These are phyloP conservation scores for Bombyx mori DNA, from an alignment of 1,140 invertebrate species.

Conservation along the genomic window DNA sequence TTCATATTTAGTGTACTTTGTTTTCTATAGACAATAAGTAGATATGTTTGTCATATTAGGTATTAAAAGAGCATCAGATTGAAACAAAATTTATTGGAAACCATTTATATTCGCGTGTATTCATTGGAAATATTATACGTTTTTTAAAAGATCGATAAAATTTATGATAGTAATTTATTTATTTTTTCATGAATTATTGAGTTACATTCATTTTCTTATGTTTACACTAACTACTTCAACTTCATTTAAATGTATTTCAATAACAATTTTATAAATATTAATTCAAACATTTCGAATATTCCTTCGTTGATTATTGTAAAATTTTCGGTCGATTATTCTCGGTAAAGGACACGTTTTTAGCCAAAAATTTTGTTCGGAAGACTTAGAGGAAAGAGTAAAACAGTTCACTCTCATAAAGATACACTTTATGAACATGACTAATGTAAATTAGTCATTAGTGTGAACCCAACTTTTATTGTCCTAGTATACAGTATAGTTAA, in stretches of 20 bases:
- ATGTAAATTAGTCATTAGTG: conserved; percentile 28
- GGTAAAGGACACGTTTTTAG: conserved; percentile 22
- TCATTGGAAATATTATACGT: conserved; percentile 12
- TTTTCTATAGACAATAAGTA: neutral
- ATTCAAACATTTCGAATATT: conserved; percentile 18
- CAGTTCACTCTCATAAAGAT: conserved; percentile 17
- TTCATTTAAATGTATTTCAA: conserved; percentile 11
- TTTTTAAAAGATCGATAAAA: no score
- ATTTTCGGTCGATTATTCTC: conserved; percentile 9
- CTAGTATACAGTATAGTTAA: conserved; percentile 53
- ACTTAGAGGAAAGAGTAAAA: conserved; percentile 22
- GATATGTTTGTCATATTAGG: neutral
- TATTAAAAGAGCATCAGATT: conserved; percentile 17
- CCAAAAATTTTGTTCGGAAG: conserved; percentile 27
- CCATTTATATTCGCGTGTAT: conserved; percentile 61
- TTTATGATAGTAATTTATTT: conserved; percentile 4
- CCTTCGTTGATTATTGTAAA: conserved; percentile 5
- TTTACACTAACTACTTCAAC: conserved; percentile 16
- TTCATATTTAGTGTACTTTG: neutral
- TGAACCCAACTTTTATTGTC: conserved; percentile 61
- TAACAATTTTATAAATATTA: conserved; percentile 25
- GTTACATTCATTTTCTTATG: conserved; percentile 19
- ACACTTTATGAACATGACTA: conserved; percentile 13
- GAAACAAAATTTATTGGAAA: conserved; percentile 52
- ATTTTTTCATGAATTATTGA: conserved; percentile 19